Base-by-base conservation (phyloP, 1,140 invertebrate species). In the Aphelenchoides fujianensis region DNA sequence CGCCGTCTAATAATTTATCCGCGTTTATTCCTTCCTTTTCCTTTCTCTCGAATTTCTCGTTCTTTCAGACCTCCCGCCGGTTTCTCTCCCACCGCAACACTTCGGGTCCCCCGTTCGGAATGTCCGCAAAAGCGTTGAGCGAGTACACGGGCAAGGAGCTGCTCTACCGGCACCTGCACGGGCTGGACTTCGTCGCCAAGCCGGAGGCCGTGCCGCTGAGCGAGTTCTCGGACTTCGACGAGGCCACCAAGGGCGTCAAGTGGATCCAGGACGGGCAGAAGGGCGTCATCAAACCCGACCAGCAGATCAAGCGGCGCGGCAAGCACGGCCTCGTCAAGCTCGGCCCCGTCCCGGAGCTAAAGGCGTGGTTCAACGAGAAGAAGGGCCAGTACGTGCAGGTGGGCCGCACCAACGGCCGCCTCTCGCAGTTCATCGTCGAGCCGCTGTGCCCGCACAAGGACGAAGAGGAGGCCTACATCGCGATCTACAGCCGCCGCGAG, bases 71-170 rank as follows among this genome's bases (percentile, higher is more conserved):
- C 23, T 59, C 55, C 19, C 5, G 34, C 7, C 23, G 41, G 41
- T 48, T 59, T 59, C 55, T 59, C 55, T 5, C 34, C 55, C 12
- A 5, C 19, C 5, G 23, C n/a, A n/a, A n/a, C n/a, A 59, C 55
- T 59, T 59, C 55, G 55, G 62, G 31, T 66, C 27, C 5, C 5
- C 30, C 7, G 5, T 7, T 66, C 3, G 16, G 35, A 27, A 98
- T 98, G 96, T 95, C 95, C 73, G 95, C 96, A 19, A 98, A 98
- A 88, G 95, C 95, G 63, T 95, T 98, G 78, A 90, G 91, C 81
- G 96, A 98, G 88, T 93, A 91, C 52, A 93, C 92, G 57, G 96
- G 95, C 55, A 98, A 98, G 85, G 89, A 92, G 81, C 87, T 98
- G 7, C 90, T 98, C 52, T 96, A 95, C 85, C 90, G 91, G 68